phyloP scores from a whole-genome alignment of 2,113 vertebrate genomes.

The Calidris pugnax region DNA sequence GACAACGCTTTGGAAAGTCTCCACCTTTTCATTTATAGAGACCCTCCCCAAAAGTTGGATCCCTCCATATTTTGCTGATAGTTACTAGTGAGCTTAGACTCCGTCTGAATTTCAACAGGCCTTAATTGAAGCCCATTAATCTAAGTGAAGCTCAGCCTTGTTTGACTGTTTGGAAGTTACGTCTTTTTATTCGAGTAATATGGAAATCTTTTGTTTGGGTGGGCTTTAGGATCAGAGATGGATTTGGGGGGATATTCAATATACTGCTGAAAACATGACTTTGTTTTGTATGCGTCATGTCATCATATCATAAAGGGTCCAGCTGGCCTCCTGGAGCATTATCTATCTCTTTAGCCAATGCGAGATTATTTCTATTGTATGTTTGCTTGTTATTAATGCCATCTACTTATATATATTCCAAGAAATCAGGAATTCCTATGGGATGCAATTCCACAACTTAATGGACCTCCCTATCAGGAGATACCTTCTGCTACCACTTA shows the following conservation, averaged over 20 bases:
- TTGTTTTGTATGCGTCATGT: neutral
- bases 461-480: constrained; percentile 33
- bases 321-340: neutral
- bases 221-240: neutral
- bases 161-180: neutral
- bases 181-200: neutral
- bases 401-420: neutral
- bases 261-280: neutral
- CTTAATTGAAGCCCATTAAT: neutral
- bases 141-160: neutral
- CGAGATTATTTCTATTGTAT: constrained; percentile 30
- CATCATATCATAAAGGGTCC: neutral
- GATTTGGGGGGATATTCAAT: neutral
- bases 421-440: constrained; percentile 26
- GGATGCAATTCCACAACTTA: constrained; percentile 41
- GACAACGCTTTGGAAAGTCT: neutral
- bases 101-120: neutral
- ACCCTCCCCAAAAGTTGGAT: neutral
- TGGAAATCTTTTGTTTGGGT: neutral
- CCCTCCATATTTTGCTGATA: neutral
- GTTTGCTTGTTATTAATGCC: constrained; percentile 14
- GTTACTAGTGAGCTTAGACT: neutral
- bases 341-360: constrained; percentile 18
- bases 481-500: constrained; percentile 45
- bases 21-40: neutral